These are phyloP conservation scores for Glossophaga mutica DNA, from an alignment of 2,797 vertebrate species.

Conservation along the genomic window DNA sequence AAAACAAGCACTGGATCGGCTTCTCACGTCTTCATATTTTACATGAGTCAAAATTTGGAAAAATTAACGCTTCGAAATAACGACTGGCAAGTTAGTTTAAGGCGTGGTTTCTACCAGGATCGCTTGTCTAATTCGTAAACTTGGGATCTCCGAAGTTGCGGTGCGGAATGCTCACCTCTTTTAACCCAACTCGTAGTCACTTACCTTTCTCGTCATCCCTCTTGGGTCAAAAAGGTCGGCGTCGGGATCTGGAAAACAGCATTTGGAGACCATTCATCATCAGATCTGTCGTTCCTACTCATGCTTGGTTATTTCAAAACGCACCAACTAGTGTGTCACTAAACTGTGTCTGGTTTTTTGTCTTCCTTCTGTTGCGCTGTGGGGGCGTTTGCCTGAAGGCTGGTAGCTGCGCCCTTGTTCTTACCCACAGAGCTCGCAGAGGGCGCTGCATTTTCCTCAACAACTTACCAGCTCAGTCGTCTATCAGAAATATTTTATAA, in stretches of 20 bases:
- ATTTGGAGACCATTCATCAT: neutral
- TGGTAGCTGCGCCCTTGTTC: too few species aligned
- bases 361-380: too few species aligned
- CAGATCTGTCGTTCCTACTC: neutral
- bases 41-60: neutral
- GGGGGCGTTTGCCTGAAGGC: neutral
- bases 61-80: neutral
- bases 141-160: neutral
- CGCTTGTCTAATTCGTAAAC: neutral
- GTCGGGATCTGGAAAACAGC: slow-evolving; percentile 66
- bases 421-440: neutral
- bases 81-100: neutral
- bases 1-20: too few species aligned
- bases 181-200: neutral
- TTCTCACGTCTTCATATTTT: neutral
- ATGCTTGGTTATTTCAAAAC: neutral
- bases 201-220: slow-evolving; percentile 77
- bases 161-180: neutral
- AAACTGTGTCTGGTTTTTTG: neutral
- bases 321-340: neutral
- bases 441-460: too few species aligned
- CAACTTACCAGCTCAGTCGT: neutral
- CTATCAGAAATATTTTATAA: neutral
- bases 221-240: slow-evolving; percentile 49
- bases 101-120: neutral